Evolutionary conservation across 2,888 invertebrate genomes (phyloP).

Genomic region (Drosophila stalkeri): DNA sequence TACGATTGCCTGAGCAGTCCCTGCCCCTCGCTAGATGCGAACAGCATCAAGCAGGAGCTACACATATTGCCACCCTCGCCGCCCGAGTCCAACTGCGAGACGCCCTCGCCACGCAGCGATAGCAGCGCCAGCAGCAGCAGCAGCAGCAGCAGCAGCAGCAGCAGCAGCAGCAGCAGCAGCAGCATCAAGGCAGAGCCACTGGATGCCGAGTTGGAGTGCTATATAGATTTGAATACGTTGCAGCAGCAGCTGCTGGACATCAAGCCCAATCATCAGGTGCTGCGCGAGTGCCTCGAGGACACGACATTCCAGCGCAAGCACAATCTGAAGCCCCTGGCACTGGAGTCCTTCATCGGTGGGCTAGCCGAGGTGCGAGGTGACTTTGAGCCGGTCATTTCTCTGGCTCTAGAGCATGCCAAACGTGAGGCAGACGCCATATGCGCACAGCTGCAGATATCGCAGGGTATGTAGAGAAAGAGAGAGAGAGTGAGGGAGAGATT

Average conservation of each 20-base stretch:
- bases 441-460: constrained; percentile 93
- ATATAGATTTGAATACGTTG: constrained; percentile 83
- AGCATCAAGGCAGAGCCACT: constrained; percentile 84
- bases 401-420: constrained; percentile 94
- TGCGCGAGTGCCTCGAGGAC: constrained; percentile 93
- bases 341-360: constrained; percentile 87
- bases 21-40: constrained; percentile 82
- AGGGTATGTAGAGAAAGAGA: constrained; percentile 88
- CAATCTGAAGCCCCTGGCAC: constrained; percentile 92
- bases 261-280: constrained; percentile 89
- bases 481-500: neutral
- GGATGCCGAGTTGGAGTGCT: constrained; percentile 83
- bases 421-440: constrained; percentile 94
- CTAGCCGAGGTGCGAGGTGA: constrained; percentile 89
- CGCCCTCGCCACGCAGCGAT: constrained; percentile 86
- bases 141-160: constrained; percentile 83
- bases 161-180: constrained; percentile 77
- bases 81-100: constrained; percentile 87
- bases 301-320: constrained; percentile 94
- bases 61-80: constrained; percentile 87
- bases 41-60: constrained; percentile 85
- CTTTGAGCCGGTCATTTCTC: constrained; percentile 92
- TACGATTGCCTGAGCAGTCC: constrained; percentile 82
- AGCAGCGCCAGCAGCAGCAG: constrained; percentile 77
- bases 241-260: constrained; percentile 53